These are phyloP conservation scores for Peucedramus taeniatus DNA, from an alignment of 2,113 vertebrate genomes.

Conservation along the genomic window DNA sequence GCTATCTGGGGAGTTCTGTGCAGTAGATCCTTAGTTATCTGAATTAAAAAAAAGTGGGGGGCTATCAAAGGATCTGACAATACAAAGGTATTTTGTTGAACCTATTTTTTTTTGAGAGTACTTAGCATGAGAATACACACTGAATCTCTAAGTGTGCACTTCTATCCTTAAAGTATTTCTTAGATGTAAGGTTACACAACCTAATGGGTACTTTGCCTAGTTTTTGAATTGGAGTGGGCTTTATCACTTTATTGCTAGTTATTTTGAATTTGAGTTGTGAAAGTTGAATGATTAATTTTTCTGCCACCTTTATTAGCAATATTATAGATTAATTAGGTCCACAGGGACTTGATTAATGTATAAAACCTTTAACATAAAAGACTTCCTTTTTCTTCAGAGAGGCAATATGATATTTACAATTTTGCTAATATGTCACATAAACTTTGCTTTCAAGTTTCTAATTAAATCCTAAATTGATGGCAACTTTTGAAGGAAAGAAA, in stretches of 20 bases:
- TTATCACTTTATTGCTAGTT: neutral
- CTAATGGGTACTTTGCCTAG: neutral
- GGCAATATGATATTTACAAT: neutral
- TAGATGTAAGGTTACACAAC: neutral
- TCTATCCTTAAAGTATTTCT: neutral
- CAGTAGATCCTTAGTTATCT: neutral
- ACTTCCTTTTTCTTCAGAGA: neutral
- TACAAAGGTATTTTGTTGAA: neutral
- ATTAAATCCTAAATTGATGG: neutral
- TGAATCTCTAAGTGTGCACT: neutral
- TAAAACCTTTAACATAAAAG: neutral
- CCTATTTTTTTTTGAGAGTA: neutral
- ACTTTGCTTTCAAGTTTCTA: neutral
- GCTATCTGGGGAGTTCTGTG: neutral
- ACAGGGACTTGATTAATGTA: neutral
- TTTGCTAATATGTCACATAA: neutral
- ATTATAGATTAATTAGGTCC: neutral
- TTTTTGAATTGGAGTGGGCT: neutral
- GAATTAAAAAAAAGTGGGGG: neutral
- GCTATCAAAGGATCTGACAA: neutral
- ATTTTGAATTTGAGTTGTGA: neutral
- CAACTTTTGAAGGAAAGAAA: neutral
- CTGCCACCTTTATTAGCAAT: neutral
- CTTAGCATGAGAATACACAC: neutral
- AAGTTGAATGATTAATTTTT: neutral